These are phyloP conservation scores for Tetrao urogallus DNA, from an alignment of 2,113 vertebrate species.

Conservation along the genomic window DNA sequence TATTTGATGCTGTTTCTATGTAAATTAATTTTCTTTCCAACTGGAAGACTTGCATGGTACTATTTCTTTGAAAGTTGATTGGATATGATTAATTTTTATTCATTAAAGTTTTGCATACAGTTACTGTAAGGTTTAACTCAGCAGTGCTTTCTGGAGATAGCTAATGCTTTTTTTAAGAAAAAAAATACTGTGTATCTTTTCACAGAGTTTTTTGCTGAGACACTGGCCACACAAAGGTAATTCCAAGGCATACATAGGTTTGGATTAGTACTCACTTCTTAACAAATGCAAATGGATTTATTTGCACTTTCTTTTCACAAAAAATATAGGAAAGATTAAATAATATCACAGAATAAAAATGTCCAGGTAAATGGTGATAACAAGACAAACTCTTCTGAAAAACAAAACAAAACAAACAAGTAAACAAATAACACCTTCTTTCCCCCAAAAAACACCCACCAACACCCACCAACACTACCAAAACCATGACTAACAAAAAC, in stretches of 20 bases:
- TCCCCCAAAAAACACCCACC: too few species aligned
- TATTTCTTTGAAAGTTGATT: slow-evolving; percentile 53
- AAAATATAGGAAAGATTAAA: slow-evolving; percentile 17
- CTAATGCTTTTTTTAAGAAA: background rate
- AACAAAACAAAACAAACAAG: background rate
- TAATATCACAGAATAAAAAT: slow-evolving; percentile 3
- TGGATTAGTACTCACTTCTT: background rate
- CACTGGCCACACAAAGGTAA: background rate
- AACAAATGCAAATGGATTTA: slow-evolving; percentile 8
- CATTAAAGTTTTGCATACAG: slow-evolving; percentile 17
- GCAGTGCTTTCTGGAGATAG: background rate
- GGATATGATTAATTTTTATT: slow-evolving; percentile 48
- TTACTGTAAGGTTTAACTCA: background rate
- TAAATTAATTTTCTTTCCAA: slow-evolving; percentile 62
- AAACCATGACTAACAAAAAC: too few species aligned
- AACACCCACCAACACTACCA: too few species aligned
- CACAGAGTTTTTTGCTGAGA: background rate
- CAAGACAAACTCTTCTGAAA: slow-evolving; percentile 6
- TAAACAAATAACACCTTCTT: background rate
- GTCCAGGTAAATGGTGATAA: background rate
- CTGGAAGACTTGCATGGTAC: slow-evolving; percentile 15
- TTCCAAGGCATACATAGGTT: background rate
- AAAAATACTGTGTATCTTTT: background rate
- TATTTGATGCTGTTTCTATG: slow-evolving; percentile 45
- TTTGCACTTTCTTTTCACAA: slow-evolving; percentile 4